These are phyloP conservation scores for Panurus biarmicus DNA, from an alignment of 2,113 vertebrate species.

Conservation along the genomic window DNA sequence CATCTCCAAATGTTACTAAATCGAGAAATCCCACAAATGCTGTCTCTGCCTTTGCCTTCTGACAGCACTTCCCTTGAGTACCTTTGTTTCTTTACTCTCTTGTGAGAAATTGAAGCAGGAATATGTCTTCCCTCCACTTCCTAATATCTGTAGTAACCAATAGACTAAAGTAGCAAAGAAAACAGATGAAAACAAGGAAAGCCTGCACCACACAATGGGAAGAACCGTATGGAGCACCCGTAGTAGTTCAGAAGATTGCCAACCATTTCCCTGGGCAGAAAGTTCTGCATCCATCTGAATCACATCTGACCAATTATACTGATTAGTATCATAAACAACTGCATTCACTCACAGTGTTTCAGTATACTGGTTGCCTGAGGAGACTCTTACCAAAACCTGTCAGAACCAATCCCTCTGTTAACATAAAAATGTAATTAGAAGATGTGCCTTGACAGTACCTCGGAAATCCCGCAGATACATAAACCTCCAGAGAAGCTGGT, in stretches of 20 bases:
- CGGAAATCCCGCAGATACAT: slow-evolving; percentile 84
- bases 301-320: not conserved
- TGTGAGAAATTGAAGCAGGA: not conserved
- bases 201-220: not conserved
- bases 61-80: not conserved
- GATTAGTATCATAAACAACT: not conserved
- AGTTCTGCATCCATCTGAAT: not conserved
- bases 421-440: not conserved
- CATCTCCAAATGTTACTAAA: not conserved
- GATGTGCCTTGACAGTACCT: slow-evolving; percentile 54
- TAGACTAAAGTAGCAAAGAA: not conserved
- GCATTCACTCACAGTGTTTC: not conserved
- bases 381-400: not conserved
- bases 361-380: not conserved
- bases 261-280: not conserved
- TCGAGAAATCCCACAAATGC: not conserved
- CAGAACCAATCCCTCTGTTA: not conserved
- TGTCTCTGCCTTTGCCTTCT: not conserved
- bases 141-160: not conserved
- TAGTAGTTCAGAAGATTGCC: not conserved
- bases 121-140: not conserved
- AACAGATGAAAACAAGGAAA: not conserved
- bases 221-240: not conserved
- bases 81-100: not conserved
- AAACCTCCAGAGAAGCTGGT: slow-evolving; percentile 88